These are phyloP conservation scores for Dreissena rostriformis DNA, from an alignment of 1,140 invertebrate genomes.

Conservation along the genomic window DNA sequence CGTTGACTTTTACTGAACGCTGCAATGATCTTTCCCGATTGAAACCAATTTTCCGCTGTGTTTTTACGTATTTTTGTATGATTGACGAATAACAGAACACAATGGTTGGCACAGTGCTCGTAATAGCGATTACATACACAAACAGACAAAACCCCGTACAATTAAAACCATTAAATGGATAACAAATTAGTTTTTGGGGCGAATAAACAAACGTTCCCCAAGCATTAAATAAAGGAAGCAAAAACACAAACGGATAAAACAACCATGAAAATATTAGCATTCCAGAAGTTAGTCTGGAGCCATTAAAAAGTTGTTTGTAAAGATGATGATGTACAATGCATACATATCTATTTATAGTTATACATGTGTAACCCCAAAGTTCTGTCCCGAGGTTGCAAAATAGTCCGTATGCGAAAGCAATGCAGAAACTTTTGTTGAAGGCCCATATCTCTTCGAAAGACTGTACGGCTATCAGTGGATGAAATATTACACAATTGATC, in stretches of 20 bases:
- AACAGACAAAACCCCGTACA: slow-evolving; percentile 54
- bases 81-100: slow-evolving; percentile 40
- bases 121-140: slow-evolving; percentile 27
- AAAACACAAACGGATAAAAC: slow-evolving; percentile 46
- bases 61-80: slow-evolving; percentile 42
- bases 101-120: slow-evolving; percentile 34
- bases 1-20: background rate
- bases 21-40: slow-evolving; percentile 5
- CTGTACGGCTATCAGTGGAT: slow-evolving; percentile 23
- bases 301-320: slow-evolving; percentile 17
- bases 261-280: slow-evolving; percentile 25
- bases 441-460: slow-evolving; percentile 35
- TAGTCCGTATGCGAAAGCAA: slow-evolving; percentile 19
- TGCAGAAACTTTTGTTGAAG: slow-evolving; percentile 3
- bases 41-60: slow-evolving; percentile 22
- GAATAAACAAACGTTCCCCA: slow-evolving; percentile 45
- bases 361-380: slow-evolving; percentile 47
- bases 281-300: background rate
- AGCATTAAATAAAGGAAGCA: slow-evolving; percentile 23
- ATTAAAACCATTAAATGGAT: slow-evolving; percentile 39
- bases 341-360: slow-evolving; percentile 41
- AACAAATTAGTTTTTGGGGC: slow-evolving; percentile 44
- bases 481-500: slow-evolving; percentile 39
- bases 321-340: slow-evolving; percentile 22
- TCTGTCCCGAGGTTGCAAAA: slow-evolving; percentile 43